These are phyloP conservation scores for Caenorhabditis sp. DNA, from an alignment of 2,888 invertebrate genomes.

Conservation along the genomic window DNA sequence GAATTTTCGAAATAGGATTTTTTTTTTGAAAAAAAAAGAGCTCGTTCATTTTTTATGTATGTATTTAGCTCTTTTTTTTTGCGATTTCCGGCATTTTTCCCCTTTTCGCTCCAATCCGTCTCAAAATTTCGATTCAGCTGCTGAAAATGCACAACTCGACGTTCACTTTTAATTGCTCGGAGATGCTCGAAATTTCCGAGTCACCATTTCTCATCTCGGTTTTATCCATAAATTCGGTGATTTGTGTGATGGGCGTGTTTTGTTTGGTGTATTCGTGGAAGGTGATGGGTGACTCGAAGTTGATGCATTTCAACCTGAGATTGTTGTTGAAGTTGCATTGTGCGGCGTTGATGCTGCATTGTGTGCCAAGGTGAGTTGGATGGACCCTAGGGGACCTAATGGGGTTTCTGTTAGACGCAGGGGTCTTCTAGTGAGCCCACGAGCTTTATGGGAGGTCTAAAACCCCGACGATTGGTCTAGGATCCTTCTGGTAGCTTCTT, in stretches of 20 bases:
- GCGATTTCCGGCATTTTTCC: too few species aligned
- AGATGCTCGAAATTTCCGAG: neutral
- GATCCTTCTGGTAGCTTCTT: too few species aligned
- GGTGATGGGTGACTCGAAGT: neutral
- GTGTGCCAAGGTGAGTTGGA: constrained; percentile 6
- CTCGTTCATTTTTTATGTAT: too few species aligned
- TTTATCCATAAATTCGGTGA: neutral
- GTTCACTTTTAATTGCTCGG: neutral
- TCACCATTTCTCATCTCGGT: neutral
- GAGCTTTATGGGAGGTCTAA: too few species aligned
- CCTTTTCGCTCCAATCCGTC: too few species aligned
- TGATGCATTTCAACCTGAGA: constrained; percentile 25
- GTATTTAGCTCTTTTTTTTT: too few species aligned
- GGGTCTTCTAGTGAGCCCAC: too few species aligned
- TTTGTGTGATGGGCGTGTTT: neutral
- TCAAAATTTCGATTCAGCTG: too few species aligned
- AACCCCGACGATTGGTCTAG: too few species aligned
- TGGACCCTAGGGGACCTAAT: too few species aligned
- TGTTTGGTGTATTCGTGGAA: neutral
- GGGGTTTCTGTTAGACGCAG: too few species aligned
- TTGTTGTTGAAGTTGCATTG: constrained; percentile 15
- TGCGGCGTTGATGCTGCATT: constrained; percentile 15
- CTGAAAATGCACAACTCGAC: neutral
- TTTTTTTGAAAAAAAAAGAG: neutral
- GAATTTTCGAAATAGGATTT: too few species aligned